Conservation (phyloP, 1,140 invertebrate genomes). For the Heterodera schachtii region DNA sequence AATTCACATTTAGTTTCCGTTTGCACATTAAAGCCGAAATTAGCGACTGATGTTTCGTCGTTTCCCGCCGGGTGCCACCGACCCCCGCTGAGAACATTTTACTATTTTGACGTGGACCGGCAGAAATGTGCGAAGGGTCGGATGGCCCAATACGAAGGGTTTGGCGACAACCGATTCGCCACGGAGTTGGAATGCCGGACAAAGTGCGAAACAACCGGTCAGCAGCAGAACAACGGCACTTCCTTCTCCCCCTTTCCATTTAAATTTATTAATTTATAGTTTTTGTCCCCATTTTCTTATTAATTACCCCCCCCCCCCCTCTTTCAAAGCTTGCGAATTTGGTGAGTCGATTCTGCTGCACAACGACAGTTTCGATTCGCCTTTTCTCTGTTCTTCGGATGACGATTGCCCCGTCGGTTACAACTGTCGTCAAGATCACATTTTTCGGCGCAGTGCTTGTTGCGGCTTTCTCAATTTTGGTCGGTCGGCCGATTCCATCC, state of each 20-base stretch:
- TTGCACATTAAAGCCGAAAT: conserved; percentile 24
- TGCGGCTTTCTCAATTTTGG: conserved; percentile 31
- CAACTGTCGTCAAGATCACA: conserved; percentile 21
- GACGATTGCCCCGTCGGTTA: conserved; percentile 26
- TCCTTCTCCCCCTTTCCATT: too few relatives aligned
- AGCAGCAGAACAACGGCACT: too few relatives aligned
- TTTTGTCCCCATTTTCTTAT: too few relatives aligned
- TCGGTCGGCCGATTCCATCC: neutral
- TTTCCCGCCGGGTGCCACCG: conserved; percentile 18
- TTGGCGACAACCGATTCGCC: conserved; percentile 25
- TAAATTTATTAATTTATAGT: too few relatives aligned
- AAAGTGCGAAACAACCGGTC: conserved; percentile 33
- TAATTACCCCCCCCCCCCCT: too few relatives aligned
- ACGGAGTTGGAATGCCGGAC: conserved; percentile 32
- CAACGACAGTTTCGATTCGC: too few relatives aligned
- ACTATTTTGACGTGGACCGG: conserved; percentile 37
- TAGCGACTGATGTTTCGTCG: neutral
- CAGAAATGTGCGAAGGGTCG: conserved; percentile 25
- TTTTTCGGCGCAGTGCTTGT: conserved; percentile 22
- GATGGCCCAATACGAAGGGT: conserved; percentile 27
- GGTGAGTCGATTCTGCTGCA: too few relatives aligned
- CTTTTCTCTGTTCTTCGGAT: neutral
- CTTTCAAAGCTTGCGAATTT: too few relatives aligned
- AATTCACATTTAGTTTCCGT: conserved; percentile 27
- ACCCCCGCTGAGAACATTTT: conserved; percentile 13